phyloP scores from a whole-genome alignment of 1,140 invertebrate genomes.

The Drosophila auraria region DNA sequence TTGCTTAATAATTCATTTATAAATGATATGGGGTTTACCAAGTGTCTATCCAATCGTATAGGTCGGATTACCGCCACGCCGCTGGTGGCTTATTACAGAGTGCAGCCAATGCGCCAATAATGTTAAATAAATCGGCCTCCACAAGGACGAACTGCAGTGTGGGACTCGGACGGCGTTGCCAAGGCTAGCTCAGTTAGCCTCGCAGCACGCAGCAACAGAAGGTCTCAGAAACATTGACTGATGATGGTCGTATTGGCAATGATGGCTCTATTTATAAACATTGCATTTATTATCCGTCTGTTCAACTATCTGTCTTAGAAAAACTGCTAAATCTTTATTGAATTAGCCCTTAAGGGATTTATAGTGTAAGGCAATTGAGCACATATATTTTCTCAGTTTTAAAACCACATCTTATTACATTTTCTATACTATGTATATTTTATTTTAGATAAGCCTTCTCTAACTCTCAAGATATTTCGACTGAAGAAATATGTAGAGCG shows the following conservation, averaged over 20 bases:
- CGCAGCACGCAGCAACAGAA: conserved; percentile 27
- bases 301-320: neutral
- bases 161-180: conserved; percentile 13
- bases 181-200: conserved; percentile 39
- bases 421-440: neutral
- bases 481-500: neutral
- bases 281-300: conserved; percentile 13
- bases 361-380: too few species aligned
- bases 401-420: neutral
- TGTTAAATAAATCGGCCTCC: conserved; percentile 33
- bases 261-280: conserved; percentile 50
- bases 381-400: too few species aligned
- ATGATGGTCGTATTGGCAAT: conserved; percentile 46
- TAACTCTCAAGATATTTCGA: neutral
- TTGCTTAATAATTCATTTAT: too few species aligned
- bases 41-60: conserved; percentile 8
- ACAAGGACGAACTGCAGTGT: conserved; percentile 7
- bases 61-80: conserved; percentile 2
- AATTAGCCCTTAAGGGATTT: neutral
- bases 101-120: conserved; percentile 60
- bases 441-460: neutral
- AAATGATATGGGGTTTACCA: neutral
- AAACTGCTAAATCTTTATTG: neutral
- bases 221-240: conserved; percentile 19
- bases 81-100: conserved; percentile 18